phyloP scores from a whole-genome alignment of 2,113 vertebrate genomes.

The Diphyllodes magnificus region DNA sequence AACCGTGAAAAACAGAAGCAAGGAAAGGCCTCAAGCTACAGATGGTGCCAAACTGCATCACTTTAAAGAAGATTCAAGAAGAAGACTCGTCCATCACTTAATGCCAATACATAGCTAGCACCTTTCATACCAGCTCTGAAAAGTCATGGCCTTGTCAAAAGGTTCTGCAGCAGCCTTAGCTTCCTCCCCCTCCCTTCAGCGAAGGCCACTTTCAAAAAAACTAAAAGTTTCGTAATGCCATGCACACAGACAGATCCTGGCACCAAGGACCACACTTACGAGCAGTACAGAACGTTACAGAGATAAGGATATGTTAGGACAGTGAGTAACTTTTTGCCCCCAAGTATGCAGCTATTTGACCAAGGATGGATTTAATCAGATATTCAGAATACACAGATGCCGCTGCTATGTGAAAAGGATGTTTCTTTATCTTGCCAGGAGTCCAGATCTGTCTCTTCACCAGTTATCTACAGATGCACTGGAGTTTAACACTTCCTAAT shows the following conservation, averaged over 20 bases:
- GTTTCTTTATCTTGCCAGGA: not conserved
- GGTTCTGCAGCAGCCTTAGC: not conserved
- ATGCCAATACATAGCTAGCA: not conserved
- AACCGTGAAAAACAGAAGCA: not conserved
- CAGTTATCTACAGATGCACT: not conserved
- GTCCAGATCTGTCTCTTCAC: not conserved
- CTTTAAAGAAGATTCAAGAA: not conserved
- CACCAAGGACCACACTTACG: rapidly evolving
- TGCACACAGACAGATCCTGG: not conserved
- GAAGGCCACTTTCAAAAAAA: not conserved
- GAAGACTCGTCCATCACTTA: not conserved
- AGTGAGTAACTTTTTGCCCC: not conserved
- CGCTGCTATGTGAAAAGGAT: not conserved
- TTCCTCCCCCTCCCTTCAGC: not conserved
- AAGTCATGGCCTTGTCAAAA: not conserved
- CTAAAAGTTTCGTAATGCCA: not conserved
- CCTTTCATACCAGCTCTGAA: not conserved
- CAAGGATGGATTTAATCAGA: not conserved
- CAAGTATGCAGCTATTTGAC: not conserved
- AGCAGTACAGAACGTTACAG: not conserved
- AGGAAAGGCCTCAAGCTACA: not conserved
- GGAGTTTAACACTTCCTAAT: not conserved
- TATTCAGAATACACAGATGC: rapidly evolving
- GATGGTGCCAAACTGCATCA: not conserved
- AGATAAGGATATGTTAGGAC: not conserved